Base-by-base conservation (phyloP, 2,888 invertebrate species). In the Microchrysa polita region DNA sequence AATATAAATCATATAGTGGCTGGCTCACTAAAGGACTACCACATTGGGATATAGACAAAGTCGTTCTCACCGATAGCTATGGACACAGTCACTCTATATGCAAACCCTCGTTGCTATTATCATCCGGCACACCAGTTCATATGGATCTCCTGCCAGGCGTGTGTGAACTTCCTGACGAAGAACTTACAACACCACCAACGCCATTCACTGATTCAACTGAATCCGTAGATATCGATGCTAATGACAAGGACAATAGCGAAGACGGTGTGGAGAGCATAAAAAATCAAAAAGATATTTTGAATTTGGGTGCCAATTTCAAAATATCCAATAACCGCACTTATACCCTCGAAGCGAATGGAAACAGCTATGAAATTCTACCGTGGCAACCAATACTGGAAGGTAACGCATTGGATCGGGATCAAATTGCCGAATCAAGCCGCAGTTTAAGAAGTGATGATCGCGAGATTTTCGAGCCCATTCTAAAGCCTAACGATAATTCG, bases 1-100 rank as follows among this genome's bases (percentile, higher is more conserved):
- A 92, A 78, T 96, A 96, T 84, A 93, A 92, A 7, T 94, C 94
- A 0, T 96, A 96, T 86, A 92, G 92, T 77, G 96, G 96, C 14
- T 96, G 96, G 96, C 88, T 96, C 73, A 93, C 93, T 40, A 93
- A 93, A 20, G 95, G 95, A 1, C 87, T 94, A 73, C 90, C 91
- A 48, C 88, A 90, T 73, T 92, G 96, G 89, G 90, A 89, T 79
- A 88, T 96, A 75, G 93, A 95, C 84, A 94, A 94, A 83, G 88
- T 96, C 22, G 90, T 92, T 71, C 87, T 96, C 18, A 91, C 92
- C 59, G 95, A 95, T 81, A 94, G 94, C 82, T 94, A 93, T 81
- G 93, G 95, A 14, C 91, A 92, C 81, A 93, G 92, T 76, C 90
- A 92, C 74, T 95, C 95, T 0, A 89, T 93, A 74, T 96, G 95